Conservation (phyloP, 2,797 vertebrate genomes). For the Chiroxiphia lanceolata region DNA sequence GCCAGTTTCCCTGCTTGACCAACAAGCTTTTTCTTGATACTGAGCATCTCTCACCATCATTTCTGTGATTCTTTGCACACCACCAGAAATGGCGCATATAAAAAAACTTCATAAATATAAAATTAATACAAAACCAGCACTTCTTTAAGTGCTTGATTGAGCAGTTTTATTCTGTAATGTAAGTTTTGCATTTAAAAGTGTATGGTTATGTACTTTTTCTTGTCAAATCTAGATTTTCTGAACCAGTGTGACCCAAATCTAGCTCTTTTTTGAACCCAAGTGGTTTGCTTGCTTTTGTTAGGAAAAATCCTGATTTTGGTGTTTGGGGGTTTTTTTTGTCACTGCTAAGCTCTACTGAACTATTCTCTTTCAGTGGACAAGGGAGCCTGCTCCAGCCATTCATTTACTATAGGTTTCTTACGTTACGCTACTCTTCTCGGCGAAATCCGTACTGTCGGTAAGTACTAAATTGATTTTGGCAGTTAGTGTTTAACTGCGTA, state of each 20-base stretch:
- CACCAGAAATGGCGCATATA: not conserved
- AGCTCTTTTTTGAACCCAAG: not conserved
- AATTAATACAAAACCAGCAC: not conserved
- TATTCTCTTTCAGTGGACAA: slow-evolving; percentile 86
- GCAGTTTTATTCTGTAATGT: not conserved
- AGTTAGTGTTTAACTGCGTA: not conserved
- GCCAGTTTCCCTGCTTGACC: not conserved
- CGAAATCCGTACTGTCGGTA: slow-evolving; percentile 98
- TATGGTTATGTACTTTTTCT: not conserved
- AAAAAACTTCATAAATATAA: not conserved
- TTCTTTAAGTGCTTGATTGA: not conserved
- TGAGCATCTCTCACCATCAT: not conserved
- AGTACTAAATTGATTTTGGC: slow-evolving; percentile 31
- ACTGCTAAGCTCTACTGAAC: slow-evolving; percentile 1
- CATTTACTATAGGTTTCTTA: slow-evolving; percentile 98
- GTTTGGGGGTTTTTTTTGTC: not conserved
- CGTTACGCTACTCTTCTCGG: slow-evolving; percentile 93
- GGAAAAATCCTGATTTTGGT: not conserved
- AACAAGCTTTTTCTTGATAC: not conserved
- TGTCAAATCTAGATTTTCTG: not conserved
- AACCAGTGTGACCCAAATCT: not conserved
- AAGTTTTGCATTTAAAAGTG: not conserved
- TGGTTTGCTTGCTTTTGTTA: not conserved
- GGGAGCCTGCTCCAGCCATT: slow-evolving; percentile 96
- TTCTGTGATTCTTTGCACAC: not conserved